These are phyloP conservation scores for Agapornis roseicollis DNA, from an alignment of 2,113 vertebrate genomes.

Conservation along the genomic window DNA sequence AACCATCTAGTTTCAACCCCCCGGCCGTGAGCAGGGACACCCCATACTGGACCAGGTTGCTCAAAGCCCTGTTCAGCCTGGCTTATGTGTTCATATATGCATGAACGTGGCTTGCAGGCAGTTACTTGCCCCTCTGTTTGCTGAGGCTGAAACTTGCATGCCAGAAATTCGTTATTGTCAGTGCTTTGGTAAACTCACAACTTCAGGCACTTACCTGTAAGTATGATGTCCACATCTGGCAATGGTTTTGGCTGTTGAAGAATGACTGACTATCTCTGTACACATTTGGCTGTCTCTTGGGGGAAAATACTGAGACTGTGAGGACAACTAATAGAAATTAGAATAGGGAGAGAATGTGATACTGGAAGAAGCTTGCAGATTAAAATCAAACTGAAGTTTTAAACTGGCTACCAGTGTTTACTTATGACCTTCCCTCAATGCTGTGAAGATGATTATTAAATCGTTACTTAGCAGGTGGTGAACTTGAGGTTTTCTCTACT, in stretches of 20 bases:
- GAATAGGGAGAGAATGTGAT: accelerated
- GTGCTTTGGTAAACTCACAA: background rate
- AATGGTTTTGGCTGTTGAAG: background rate
- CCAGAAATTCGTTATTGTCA: accelerated
- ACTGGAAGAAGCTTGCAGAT: background rate
- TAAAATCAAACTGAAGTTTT: background rate
- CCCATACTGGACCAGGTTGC: background rate
- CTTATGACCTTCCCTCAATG: background rate
- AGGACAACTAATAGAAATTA: background rate
- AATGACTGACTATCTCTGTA: accelerated
- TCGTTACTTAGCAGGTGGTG: background rate
- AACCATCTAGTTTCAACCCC: background rate
- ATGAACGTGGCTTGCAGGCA: background rate
- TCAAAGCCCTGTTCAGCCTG: background rate
- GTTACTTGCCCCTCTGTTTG: background rate
- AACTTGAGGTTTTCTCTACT: background rate
- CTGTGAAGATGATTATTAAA: too few species aligned
- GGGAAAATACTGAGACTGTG: background rate
- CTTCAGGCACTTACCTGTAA: accelerated
- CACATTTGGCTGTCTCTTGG: accelerated
- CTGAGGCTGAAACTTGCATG: accelerated
- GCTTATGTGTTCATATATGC: background rate
- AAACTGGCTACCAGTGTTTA: background rate
- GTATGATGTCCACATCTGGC: accelerated
- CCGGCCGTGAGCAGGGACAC: background rate